Conservation (phyloP, 2,113 vertebrate genomes). For the Dicerorhinus sumatrensis region DNA sequence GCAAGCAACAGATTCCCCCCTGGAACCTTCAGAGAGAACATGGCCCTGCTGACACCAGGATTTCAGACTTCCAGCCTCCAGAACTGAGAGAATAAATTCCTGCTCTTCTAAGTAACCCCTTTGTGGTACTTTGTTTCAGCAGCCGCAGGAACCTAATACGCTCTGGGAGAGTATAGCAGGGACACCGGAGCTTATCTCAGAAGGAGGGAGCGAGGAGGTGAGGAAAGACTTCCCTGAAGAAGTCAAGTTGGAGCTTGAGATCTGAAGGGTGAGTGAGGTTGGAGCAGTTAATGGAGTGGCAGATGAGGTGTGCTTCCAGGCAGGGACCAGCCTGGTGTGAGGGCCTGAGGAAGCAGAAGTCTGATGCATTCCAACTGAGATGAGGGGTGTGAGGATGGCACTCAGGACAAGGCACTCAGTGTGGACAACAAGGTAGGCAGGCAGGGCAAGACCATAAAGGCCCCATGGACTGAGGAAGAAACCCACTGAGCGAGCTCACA, state of each 20-base stretch:
- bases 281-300: neutral
- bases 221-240: neutral
- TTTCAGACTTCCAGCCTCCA: accelerated
- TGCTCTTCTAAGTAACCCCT: neutral
- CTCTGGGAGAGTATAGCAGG: accelerated
- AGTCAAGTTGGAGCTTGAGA: neutral
- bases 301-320: neutral
- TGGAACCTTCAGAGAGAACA: neutral
- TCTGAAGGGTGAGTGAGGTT: neutral
- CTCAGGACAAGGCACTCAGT: accelerated
- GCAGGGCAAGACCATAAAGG: too few species aligned
- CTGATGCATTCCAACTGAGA: neutral
- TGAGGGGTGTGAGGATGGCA: neutral
- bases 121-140: neutral
- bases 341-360: neutral
- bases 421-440: neutral
- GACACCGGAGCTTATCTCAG: neutral
- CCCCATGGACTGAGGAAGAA: neutral
- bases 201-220: neutral
- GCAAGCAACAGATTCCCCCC: accelerated
- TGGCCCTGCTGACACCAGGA: accelerated
- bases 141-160: neutral
- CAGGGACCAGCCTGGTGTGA: neutral
- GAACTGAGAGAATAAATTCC: too few species aligned
- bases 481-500: neutral